Percentiles rank a stretch among this genome's conserved stretches.
phyloP scores from a whole-genome alignment of 2,888 invertebrate species.

The Temnothorax rugatulus region DNA sequence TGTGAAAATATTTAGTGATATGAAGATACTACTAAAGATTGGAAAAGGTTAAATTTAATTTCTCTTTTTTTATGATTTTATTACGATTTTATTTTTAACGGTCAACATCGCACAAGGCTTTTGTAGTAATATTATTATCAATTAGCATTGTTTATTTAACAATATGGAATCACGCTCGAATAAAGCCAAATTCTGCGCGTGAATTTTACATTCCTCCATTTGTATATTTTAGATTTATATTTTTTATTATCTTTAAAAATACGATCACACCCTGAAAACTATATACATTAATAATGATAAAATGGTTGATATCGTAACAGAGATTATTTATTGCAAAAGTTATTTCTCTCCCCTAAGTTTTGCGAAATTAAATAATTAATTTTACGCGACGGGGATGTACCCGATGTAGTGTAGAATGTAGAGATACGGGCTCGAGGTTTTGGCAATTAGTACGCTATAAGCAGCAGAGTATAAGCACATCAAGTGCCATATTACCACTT shows the following conservation, averaged over 20 bases:
- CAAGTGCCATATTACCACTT: slow-evolving; percentile 31
- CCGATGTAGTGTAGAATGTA: neutral
- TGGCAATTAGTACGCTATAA: neutral
- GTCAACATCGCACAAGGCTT: neutral
- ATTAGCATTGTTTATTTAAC: neutral
- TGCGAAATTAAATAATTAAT: neutral
- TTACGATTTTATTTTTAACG: neutral
- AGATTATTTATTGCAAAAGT: neutral
- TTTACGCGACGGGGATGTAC: neutral
- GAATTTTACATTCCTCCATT: neutral
- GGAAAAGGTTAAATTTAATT: neutral
- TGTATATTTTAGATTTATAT: neutral
- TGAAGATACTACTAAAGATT: neutral
- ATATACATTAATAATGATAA: neutral
- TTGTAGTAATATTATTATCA: neutral
- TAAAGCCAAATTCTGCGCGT: neutral
- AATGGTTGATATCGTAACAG: neutral
- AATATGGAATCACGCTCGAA: neutral
- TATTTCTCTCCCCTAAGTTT: neutral
- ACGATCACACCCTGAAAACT: neutral
- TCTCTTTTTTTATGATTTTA: neutral
- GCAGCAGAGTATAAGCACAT: neutral
- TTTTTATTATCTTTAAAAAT: neutral
- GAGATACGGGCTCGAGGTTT: neutral
- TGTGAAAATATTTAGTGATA: slow-evolving; percentile 7